phyloP scores from a whole-genome alignment of 2,888 invertebrate species.

The Meliscaeva auricollis region DNA sequence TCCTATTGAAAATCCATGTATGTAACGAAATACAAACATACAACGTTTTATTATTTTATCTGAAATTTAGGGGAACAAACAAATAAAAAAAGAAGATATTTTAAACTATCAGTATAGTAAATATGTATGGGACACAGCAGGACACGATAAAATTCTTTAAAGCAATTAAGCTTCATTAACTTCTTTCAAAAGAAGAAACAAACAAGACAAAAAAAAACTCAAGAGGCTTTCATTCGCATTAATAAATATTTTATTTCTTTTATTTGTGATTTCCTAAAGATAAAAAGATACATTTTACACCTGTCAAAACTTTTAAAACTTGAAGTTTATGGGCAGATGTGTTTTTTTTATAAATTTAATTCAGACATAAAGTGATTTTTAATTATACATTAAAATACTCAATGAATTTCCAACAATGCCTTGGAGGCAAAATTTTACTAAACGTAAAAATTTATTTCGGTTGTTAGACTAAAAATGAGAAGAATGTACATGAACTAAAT shows the following conservation, averaged over 20 bases:
- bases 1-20: no score
- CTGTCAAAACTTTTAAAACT: conserved; percentile 10
- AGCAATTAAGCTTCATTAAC: conserved; percentile 18
- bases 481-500: no score
- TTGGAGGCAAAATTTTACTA: no score
- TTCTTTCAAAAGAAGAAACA: not conserved
- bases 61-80: not conserved
- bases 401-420: not conserved
- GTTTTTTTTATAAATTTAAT: no score
- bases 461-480: no score
- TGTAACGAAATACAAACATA: no score
- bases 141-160: conserved; percentile 5
- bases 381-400: not conserved
- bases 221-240: not conserved
- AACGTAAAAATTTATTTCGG: no score
- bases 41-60: no score
- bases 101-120: conserved; percentile 2
- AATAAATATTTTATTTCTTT: not conserved
- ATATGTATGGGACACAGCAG: conserved; percentile 12
- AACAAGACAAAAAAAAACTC: not conserved
- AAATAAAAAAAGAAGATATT: conserved; percentile 3
- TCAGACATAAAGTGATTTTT: conserved; percentile 14
- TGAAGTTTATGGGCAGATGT: not conserved
- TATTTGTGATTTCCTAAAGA: not conserved
- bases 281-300: conserved; percentile 9